Evolutionary conservation across 2,888 invertebrate species (phyloP).

Genomic region (Ditylenchus weischeri): DNA sequence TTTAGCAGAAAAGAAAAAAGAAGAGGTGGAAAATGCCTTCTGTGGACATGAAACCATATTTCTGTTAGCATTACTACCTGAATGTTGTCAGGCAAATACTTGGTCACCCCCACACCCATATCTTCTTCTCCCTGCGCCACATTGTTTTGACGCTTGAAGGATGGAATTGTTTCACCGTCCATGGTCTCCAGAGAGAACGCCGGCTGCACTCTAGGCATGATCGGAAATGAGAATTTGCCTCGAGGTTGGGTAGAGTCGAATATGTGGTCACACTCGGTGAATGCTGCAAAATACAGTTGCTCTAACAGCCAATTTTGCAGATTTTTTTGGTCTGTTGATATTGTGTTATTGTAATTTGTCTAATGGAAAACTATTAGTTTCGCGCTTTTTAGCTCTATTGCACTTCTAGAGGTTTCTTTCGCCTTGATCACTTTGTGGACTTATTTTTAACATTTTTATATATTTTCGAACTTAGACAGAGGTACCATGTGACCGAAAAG

Average conservation of each 20-base stretch:
- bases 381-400: no score
- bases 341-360: not conserved
- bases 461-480: no score
- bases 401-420: no score
- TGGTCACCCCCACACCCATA: not conserved
- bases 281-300: slow-evolving; percentile 19
- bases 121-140: slow-evolving; percentile 2
- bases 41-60: not conserved
- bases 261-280: slow-evolving; percentile 53
- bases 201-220: slow-evolving; percentile 36
- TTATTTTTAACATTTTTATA: no score
- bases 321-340: not conserved
- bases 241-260: slow-evolving; percentile 44
- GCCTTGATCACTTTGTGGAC: no score
- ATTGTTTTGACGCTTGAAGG: not conserved
- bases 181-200: slow-evolving; percentile 8
- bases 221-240: slow-evolving; percentile 50
- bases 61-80: slow-evolving; percentile 28
- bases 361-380: no score
- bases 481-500: no score
- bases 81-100: slow-evolving; percentile 37
- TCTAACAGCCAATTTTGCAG: not conserved
- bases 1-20: slow-evolving; percentile 1
- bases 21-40: not conserved
- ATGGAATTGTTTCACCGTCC: not conserved